Evolutionary conservation across 2,888 invertebrate species (phyloP).

Genomic region (Noctua janthina): DNA sequence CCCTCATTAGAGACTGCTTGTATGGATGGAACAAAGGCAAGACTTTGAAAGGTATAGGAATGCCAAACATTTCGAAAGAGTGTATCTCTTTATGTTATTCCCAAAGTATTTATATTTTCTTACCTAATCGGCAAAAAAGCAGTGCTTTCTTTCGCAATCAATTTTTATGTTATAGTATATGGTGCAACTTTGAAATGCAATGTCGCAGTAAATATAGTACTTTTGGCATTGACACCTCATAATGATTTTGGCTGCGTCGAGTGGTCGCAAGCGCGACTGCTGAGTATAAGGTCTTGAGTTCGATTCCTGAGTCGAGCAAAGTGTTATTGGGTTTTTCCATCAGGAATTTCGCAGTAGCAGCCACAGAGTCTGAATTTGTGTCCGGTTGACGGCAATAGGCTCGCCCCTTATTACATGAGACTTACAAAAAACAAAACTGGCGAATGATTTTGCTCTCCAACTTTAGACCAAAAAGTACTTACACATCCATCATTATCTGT

Average conservation of each 20-base stretch:
- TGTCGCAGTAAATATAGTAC: neutral
- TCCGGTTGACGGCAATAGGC: no score
- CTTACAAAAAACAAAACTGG: no score
- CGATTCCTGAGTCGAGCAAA: no score
- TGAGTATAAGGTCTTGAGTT: no score
- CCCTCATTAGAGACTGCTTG: neutral
- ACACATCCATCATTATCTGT: no score
- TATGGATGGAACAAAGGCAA: neutral
- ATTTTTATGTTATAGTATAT: no score
- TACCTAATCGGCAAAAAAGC: neutral
- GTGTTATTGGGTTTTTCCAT: no score
- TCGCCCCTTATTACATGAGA: no score
- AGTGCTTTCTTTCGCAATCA: neutral
- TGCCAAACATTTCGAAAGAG: neutral
- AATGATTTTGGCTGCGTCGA: no score
- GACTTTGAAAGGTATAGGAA: neutral
- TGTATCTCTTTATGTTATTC: neutral
- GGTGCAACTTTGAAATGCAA: neutral
- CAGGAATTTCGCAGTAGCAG: no score
- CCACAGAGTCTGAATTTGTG: no score
- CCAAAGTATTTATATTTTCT: neutral
- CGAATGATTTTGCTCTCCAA: neutral
- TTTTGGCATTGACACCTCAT: neutral
- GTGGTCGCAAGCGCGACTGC: no score
- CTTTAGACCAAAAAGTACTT: neutral